Evolutionary conservation across 2,797 vertebrate genomes (phyloP).

Genomic region (Muraenolepis orangiensis): DNA sequence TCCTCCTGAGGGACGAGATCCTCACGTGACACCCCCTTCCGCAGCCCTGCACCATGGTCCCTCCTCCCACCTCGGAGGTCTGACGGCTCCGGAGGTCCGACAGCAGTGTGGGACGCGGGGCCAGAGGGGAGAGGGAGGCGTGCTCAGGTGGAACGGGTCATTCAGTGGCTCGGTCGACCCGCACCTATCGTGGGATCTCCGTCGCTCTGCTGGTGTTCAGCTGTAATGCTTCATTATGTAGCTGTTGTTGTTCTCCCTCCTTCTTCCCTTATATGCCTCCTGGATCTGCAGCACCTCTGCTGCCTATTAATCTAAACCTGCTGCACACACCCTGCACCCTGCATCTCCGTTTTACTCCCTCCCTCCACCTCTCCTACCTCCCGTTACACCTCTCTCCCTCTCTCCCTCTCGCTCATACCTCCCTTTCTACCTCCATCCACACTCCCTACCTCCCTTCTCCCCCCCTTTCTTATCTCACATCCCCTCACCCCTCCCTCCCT

Average conservation of each 20-base stretch:
- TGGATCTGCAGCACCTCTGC: neutral
- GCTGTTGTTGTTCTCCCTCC: neutral
- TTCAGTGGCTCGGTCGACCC: neutral
- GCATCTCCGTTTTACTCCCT: neutral
- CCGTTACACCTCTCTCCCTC: too few species aligned
- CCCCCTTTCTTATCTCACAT: neutral
- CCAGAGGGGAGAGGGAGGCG: neutral
- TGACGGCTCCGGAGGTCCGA: neutral
- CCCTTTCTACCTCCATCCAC: neutral
- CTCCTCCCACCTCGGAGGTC: neutral
- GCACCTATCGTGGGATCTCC: neutral
- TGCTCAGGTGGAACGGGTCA: neutral
- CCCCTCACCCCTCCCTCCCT: slow-evolving; percentile 6
- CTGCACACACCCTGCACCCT: neutral
- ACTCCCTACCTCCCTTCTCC: neutral
- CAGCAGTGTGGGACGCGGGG: neutral
- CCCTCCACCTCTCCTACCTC: too few species aligned
- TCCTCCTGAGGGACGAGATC: slow-evolving; percentile 74
- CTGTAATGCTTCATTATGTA: neutral
- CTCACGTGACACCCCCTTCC: slow-evolving; percentile 63
- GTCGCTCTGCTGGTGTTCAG: neutral
- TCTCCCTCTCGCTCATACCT: neutral
- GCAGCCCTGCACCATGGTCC: slow-evolving; percentile 71
- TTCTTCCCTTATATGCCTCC: neutral
- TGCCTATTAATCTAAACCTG: neutral